Base-by-base conservation (phyloP, 1,140 invertebrate genomes). In the Rhagoletis zephyria region DNA sequence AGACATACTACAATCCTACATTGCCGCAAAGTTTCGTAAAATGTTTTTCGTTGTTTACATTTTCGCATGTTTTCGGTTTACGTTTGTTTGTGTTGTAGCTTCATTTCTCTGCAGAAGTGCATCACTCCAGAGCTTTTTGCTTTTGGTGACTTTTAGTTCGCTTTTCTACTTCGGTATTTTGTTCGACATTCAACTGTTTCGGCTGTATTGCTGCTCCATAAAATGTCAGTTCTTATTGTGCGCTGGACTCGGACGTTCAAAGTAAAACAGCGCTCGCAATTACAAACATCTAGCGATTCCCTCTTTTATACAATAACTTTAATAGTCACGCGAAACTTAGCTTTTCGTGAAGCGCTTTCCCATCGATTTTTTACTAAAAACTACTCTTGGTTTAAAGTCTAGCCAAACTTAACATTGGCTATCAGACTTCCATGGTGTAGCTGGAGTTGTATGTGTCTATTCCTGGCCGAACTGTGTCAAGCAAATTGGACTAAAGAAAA, bases 151-250 rank as follows among this genome's bases (percentile, higher is more conserved):
- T 61, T 61, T 61, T 61, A 30, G 40, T 14, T 45, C 40, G 59
- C 85, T 85, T 16, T 61, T 61, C 30, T n/a, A 63, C 85, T 86
- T 61, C 60, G 85, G 30, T 14, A 61, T 61, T 86, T 86, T 61
- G 19, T 45, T 60, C 16, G 12, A 60, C 51, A 45, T 19, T 81
- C 74, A 81, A 81, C 16, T 63, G 61, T 4, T 14, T 63, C n/a
- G 61, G 61, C 61, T 63, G 9, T n/a, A 67, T 30, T 81, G 19
- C 48, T 56, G 45, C 74, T 19, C 45, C 14, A 81, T n/a, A 45
- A 3, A 19, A n/a, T 19, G 51, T 86, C 60, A 86, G 85, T 86
- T 63, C 56, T 86, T 63, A 86, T 63, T 19, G 85, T 63, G 85
- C 61, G 30, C 10, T 86, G 60, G 30, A 63, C 60, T 63, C 61